Evolutionary conservation across 2,888 invertebrate genomes (phyloP), one percentile per base, ranked within the genome.

Genomic region (Sinohyriopsis cumingii): DNA sequence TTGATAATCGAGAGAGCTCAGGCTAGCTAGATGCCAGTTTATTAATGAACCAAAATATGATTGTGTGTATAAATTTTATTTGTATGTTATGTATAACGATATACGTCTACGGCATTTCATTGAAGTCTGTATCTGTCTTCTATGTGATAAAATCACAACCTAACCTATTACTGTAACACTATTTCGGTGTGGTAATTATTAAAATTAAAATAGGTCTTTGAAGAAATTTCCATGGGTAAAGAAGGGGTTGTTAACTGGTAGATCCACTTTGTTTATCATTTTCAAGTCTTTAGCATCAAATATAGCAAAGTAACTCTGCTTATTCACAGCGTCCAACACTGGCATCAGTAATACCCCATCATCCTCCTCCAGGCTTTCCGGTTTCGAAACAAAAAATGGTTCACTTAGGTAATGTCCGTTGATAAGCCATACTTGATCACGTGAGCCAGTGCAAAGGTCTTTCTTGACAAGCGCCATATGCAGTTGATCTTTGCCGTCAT

Each of bases 171-270:
- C 9, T 33, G 33, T 5, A 33, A 33, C 33, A 33, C 33, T 7
- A 33, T 7, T 33, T 6, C 33, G 7, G 0, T 33, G 33, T 33
- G 7, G 18, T 7, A 12, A 57, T n/a, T 57, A 56, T 56, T n/a
- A 24, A 62, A 12, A 18, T 63, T 69, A 69, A 59, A 54, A 28
- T 9, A 72, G 12, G 60, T 71, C 60, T 25, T 45, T 18, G 55
- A 82, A 81, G 59, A 82, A 84, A 55, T 76, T 63, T 20, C 86
- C 85, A 71, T 86, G 85, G 5, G 84, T 71, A 25, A 75, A 75
- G 65, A 79, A 82, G 5, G 85, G 84, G 25, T 84, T 68, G 22
- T 61, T 60, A 5, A 74, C 73, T 0, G 84, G 83, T n/a, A 83
- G 54, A 33, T 80, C 69, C 12, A 79, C 80, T 22, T 61, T 65